Evolutionary conservation across 2,113 vertebrate genomes (phyloP), one percentile per base, ranked within the genome.

Genomic region (Hyperopisus bebe): DNA sequence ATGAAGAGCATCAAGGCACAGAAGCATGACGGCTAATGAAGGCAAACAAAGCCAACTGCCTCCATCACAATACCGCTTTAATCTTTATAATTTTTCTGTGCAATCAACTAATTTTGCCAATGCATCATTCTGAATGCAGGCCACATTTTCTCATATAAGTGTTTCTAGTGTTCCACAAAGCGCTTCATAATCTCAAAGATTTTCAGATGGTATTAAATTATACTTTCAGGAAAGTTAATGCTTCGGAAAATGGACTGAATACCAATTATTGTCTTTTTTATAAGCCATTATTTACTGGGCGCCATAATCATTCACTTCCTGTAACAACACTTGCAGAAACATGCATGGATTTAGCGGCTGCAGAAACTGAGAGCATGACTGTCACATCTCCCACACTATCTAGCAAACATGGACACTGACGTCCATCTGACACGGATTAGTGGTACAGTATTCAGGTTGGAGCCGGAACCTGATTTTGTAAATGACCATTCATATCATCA

Each of bases 361-460:
- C 31, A 6, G 35, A 77, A 88, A 44, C 39, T n/a, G n/a, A 48
- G n/a, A 35, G 27, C 42, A 66, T 35, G 19, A 50, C 11, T 0
- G 17, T 48, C 21, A 31, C 62, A 44, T 74, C 44, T 13, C 5
- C 87, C 19, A 24, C 19, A 21, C 70, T 53, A 87, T 82, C 85
- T 51, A 31, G 80, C 35, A n/a, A 24, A 89, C 89, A 62, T 53
- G 77, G 87, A 82, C 21, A 15, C 74, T 80, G 4, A 90, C 77
- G 44, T 80, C 58, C 91, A 90, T 35, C 50, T 87, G 90, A 53
- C 66, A 84, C 21, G 87, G 27, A 88, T 89, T 74, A 90, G 84
- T 44, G 88, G 88, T 62, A 48, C 42, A 88, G 83, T 90, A 89
- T 91, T 91, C 84, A 90, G 88, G 89, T 31, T 58, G 48, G 89